Percentiles rank a stretch among this genome's conserved stretches.
These are phyloP conservation scores for Spialia ferax DNA, from an alignment of 2,888 invertebrate genomes.

Conservation along the genomic window DNA sequence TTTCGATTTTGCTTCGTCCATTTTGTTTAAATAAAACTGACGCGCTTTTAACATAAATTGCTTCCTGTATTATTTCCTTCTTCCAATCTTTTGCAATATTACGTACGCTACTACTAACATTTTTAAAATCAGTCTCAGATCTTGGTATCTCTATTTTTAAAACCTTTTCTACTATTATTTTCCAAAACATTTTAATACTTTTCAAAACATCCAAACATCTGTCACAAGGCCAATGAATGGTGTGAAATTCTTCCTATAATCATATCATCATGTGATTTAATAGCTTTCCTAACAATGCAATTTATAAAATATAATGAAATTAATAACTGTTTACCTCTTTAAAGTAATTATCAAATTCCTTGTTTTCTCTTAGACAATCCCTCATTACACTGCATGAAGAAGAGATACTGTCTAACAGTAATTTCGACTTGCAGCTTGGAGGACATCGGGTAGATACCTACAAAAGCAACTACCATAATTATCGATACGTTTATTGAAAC, in stretches of 20 bases:
- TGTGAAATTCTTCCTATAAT: conserved; percentile 74
- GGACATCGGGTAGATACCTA: conserved; percentile 64
- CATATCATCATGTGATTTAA: neutral
- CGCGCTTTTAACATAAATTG: conserved; percentile 61
- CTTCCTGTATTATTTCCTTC: conserved; percentile 67
- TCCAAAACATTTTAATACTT: conserved; percentile 79
- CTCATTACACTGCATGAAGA: conserved; percentile 70
- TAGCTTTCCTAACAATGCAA: neutral
- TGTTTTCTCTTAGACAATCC: conserved; percentile 65
- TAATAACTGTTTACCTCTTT: conserved; percentile 60
- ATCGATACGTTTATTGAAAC: neutral
- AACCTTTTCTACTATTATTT: conserved; percentile 71
- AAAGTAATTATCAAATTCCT: conserved; percentile 68
- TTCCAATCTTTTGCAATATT: conserved; percentile 69
- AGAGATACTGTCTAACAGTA: conserved; percentile 70
- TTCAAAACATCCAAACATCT: conserved; percentile 74
- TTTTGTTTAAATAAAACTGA: conserved; percentile 47
- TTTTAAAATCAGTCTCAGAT: conserved; percentile 47
- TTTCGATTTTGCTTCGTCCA: conserved; percentile 16
- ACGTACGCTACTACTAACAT: conserved; percentile 54
- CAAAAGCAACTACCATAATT: neutral
- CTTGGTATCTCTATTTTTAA: conserved; percentile 63
- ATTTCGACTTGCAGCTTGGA: conserved; percentile 73
- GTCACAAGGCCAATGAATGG: conserved; percentile 78
- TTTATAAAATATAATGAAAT: neutral